These are phyloP conservation scores for Sylvia borin DNA, from an alignment of 2,797 vertebrate genomes.

Conservation along the genomic window DNA sequence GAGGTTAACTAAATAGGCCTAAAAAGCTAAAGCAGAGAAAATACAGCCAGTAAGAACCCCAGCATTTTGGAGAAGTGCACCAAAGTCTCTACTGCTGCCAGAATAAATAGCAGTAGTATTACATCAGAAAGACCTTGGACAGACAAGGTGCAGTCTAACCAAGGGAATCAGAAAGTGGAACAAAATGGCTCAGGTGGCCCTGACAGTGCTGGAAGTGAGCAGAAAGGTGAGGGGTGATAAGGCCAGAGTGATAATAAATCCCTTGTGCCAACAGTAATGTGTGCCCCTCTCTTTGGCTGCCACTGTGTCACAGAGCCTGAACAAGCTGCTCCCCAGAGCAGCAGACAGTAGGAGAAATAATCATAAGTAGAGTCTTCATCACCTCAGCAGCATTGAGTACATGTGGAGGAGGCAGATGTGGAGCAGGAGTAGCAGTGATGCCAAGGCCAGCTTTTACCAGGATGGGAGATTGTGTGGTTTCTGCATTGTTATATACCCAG, in stretches of 20 bases:
- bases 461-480: background rate
- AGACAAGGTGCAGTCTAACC: background rate
- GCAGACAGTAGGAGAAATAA: background rate
- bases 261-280: background rate
- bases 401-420: background rate
- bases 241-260: background rate
- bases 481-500: background rate
- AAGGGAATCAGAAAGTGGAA: background rate
- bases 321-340: background rate
- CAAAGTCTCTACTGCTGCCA: background rate
- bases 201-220: background rate
- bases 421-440: background rate
- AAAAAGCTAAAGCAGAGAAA: background rate
- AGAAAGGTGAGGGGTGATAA: background rate
- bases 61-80: background rate
- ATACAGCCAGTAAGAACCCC: background rate
- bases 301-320: background rate
- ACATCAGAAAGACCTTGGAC: background rate
- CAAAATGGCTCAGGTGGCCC: background rate
- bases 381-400: background rate
- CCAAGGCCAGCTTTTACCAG: background rate
- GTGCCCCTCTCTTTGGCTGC: background rate
- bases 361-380: background rate
- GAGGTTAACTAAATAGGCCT: background rate
- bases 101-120: background rate